Evolutionary conservation across 2,113 vertebrate species (phyloP), one percentile per base, ranked within the genome.

Genomic region (Misgurnus mizolepis): DNA sequence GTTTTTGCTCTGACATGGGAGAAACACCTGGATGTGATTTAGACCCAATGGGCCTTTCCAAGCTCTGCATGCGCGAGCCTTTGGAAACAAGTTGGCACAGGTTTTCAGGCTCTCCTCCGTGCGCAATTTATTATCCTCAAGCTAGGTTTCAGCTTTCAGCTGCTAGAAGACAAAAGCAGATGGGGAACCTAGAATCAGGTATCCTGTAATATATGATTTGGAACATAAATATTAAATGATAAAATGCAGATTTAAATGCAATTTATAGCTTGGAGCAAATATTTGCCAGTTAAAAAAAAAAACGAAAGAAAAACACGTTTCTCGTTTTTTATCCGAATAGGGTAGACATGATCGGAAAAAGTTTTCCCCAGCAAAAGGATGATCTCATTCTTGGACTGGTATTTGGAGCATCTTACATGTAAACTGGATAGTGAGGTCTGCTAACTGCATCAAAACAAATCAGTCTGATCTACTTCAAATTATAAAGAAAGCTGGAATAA

Each of bases 31-130:
- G 67, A 83, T 15, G 22, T 69, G 17, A 67, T 53, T 75, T 69
- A 70, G 53, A 65, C 14, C 79, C 61, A 74, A 0, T 43, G 80
- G 80, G 72, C 84, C 60, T 55, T 65, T 78, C 61, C 73, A 27
- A 39, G 41, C 49, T 77, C 18, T 78, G 74, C 64, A 62, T 67
- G 76, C 73, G 45, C 22, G 76, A 85, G 84, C 78, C 81, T 85
- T 83, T 87, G 84, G 84, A 88, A 76, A 84, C 92, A 81, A 92
- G 91, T 90, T 86, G 86, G 82, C 87, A 86, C 91, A 91, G 84
- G 91, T 91, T 91, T 88, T 80, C 78, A 85, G 34, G 55, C 67
- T 86, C 66, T 67, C 70, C 84, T 87, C 82, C 81, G 85, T 79
- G 82, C 82, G 78, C 49, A 76, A 64, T 62, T 10, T 7, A 61